phyloP scores from a whole-genome alignment of 2,113 vertebrate species.

The Phylloscopus whistleri region DNA sequence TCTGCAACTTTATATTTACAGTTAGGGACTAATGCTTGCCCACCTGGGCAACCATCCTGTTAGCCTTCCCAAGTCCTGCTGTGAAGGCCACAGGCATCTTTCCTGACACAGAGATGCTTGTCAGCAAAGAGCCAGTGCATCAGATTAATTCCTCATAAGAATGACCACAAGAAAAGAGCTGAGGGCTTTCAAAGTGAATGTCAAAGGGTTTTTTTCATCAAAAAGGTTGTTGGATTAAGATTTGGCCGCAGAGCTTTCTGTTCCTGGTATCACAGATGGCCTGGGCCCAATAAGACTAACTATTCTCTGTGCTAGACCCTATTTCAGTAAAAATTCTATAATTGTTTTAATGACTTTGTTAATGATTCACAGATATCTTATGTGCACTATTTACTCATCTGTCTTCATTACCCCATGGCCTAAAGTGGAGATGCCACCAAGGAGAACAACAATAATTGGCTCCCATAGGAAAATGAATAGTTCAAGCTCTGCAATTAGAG shows the following conservation, averaged over 20 bases:
- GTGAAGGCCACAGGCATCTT: neutral
- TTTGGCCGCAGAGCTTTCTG: neutral
- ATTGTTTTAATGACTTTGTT: constrained; percentile 6
- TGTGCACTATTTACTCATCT: constrained; percentile 17
- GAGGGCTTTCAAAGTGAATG: neutral
- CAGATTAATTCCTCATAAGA: neutral
- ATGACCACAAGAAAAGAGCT: neutral
- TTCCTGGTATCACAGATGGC: neutral
- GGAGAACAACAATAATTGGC: neutral
- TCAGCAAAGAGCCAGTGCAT: neutral
- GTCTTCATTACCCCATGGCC: neutral
- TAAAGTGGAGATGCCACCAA: neutral
- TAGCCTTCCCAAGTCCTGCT: neutral
- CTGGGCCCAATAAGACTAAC: neutral
- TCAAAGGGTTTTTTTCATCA: neutral
- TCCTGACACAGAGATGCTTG: neutral
- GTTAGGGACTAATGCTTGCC: neutral
- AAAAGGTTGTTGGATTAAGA: neutral
- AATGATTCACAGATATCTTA: constrained; percentile 35
- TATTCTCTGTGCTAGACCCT: neutral
- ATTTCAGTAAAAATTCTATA: neutral
- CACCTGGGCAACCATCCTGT: neutral
- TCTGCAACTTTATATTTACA: neutral
- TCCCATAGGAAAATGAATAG: constrained; percentile 22
- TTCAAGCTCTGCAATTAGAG: neutral